These are phyloP conservation scores for Idris sp. DNA, from an alignment of 1,140 invertebrate species.

Conservation along the genomic window DNA sequence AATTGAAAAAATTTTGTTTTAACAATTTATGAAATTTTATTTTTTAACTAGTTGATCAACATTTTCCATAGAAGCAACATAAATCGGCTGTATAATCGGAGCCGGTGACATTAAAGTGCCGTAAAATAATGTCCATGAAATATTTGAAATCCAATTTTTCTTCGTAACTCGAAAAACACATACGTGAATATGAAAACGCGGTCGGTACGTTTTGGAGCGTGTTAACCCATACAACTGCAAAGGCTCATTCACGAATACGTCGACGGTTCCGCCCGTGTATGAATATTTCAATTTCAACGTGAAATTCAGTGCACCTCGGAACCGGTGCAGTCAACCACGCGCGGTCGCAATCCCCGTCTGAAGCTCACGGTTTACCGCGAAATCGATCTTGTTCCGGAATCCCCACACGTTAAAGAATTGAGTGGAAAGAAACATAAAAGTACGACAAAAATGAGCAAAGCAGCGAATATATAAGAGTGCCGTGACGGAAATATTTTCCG, in stretches of 20 bases:
- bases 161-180: constrained; percentile 14
- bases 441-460: constrained; percentile 6
- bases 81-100: constrained; percentile 21
- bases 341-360: constrained; percentile 28
- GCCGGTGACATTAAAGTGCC: constrained; percentile 19
- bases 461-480: background rate
- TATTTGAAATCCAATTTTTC: constrained; percentile 44
- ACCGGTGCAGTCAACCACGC: constrained; percentile 48
- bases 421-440: constrained; percentile 17
- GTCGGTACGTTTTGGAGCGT: constrained; percentile 11
- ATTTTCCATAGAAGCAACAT: too few species aligned
- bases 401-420: constrained; percentile 25
- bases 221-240: constrained; percentile 18
- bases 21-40: too few species aligned
- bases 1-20: too few species aligned
- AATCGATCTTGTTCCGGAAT: constrained; percentile 55
- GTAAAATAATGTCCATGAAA: constrained; percentile 48
- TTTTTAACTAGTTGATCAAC: too few species aligned
- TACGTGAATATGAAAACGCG: constrained; percentile 30
- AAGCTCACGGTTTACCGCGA: constrained; percentile 54
- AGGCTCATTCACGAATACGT: constrained; percentile 23
- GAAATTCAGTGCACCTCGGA: constrained; percentile 54
- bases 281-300: constrained; percentile 60
- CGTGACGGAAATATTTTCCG: constrained; percentile 24
- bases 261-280: constrained; percentile 28